Base-by-base conservation (phyloP, 2,888 invertebrate genomes). In the Drosophila neoperkinsi region DNA sequence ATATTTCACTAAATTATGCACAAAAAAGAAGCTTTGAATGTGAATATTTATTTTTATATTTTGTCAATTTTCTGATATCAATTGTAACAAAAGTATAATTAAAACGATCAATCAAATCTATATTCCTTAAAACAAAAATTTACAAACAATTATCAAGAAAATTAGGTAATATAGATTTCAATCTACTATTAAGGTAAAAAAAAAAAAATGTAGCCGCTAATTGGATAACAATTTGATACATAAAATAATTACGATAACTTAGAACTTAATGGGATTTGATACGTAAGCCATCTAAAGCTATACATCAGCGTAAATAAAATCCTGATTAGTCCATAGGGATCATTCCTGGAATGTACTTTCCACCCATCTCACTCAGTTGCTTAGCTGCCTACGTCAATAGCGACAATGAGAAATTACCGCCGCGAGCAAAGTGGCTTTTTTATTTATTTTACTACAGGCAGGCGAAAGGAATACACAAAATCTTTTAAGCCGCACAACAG, bases 401-500 rank as follows among this genome's bases (percentile, higher is more conserved):
- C 52, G 41, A 36, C 59, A 76, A 59, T 73, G 64, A 63, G 63
- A 69, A 61, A 61, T 58, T 55, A 38, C 53, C 51, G 67, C 79
- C 73, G 18, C 18, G 4, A 57, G 76, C 67, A 21, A n/a, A 55
- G 75, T 69, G 28, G 13, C 10, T 13, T 21, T 28, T 59, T 67
- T 65, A 70, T 68, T 78, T 59, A 51, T 75, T 18, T 33, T 67
- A 30, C 56, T 52, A 25, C 30, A 52, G 30, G 3, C 16, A 41
- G 21, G 34, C 21, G 53, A 57, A 58, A n/a, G 57, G 70, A 61
- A 41, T 55, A 68, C 51, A 59, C 43, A 53, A 68, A 68, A 61
- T 34, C 51, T 34, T 53, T 55, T 71, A 71, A 83, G 80, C 65
- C 74, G 11, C 59, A 58, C 59, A 59, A 55, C 60, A 55, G 60